Conservation (phyloP, 2,113 vertebrate genomes). For the Ploceus nigricollis region DNA sequence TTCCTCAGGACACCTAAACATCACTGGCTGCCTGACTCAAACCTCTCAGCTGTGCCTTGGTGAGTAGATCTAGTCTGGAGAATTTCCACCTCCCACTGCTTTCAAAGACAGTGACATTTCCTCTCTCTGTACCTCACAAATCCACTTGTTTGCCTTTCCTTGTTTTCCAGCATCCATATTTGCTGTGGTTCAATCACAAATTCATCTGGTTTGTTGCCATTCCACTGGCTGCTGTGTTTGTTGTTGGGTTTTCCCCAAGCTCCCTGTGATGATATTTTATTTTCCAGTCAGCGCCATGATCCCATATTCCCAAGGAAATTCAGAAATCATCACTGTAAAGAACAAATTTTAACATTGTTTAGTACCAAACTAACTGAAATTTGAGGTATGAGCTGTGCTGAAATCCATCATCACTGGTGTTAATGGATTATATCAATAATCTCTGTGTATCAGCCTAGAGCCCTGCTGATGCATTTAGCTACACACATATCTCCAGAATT, state of each 20-base stretch:
- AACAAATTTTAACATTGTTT: neutral
- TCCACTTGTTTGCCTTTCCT: neutral
- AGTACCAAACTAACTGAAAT: neutral
- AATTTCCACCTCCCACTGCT: neutral
- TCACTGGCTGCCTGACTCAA: neutral
- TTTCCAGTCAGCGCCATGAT: neutral
- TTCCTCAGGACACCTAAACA: neutral
- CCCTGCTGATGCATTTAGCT: neutral
- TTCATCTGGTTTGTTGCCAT: neutral
- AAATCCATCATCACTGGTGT: neutral
- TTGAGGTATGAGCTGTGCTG: neutral
- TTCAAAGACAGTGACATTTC: neutral
- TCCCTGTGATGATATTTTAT: neutral
- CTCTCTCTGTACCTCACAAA: neutral
- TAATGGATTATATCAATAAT: neutral
- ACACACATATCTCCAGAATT: neutral
- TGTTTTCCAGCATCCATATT: neutral
- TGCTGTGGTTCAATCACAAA: neutral
- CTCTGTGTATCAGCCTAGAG: neutral
- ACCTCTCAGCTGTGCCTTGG: neutral
- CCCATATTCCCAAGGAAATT: neutral
- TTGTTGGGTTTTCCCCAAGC: neutral
- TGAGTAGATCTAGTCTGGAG: neutral
- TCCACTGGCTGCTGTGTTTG: neutral
- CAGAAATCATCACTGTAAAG: neutral